These are phyloP conservation scores for Haliclona indistincta DNA, from an alignment of 37 sponge, comb jelly and placozoan genomes.

Conservation along the genomic window DNA sequence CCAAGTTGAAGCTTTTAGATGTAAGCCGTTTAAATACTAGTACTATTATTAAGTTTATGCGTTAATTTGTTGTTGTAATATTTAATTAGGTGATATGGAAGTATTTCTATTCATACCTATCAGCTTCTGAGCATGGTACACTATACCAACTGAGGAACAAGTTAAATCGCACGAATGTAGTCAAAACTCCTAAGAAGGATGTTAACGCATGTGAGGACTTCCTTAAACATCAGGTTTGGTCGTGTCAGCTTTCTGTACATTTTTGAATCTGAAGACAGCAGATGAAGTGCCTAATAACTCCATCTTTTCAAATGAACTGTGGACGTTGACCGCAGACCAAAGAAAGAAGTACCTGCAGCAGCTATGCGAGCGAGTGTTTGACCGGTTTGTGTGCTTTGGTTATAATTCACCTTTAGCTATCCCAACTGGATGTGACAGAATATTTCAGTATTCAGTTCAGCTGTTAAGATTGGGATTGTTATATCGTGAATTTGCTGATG, in stretches of 20 bases:
- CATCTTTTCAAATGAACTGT: conserved; percentile 2
- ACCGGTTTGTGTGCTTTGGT: neutral
- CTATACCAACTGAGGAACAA: conserved; percentile 37
- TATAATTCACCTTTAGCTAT: neutral
- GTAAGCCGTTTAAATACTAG: no score
- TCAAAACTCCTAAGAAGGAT: conserved; percentile 10
- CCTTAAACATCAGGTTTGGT: conserved; percentile 11
- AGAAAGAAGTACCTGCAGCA: neutral
- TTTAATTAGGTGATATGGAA: conserved; percentile 42
- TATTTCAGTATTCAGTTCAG: neutral
- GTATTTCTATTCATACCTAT: conserved; percentile 18
- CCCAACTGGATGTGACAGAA: neutral
- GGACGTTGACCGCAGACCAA: neutral
- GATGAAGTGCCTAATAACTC: conserved; percentile 10
- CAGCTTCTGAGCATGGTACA: conserved; percentile 36
- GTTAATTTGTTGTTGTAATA: no score
- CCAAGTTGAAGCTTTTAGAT: no score
- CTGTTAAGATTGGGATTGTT: conserved; percentile 9
- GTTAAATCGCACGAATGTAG: conserved; percentile 21
- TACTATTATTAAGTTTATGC: no score
- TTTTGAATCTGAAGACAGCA: conserved; percentile 9
- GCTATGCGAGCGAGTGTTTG: neutral
- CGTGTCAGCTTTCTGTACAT: conserved; percentile 14
- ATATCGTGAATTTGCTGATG: conserved; percentile 6
- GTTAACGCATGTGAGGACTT: conserved; percentile 50